Evolutionary conservation across 1,140 invertebrate genomes (phyloP), one percentile per base, ranked within the genome.

Genomic region (Zaprionus ghesquierei): DNA sequence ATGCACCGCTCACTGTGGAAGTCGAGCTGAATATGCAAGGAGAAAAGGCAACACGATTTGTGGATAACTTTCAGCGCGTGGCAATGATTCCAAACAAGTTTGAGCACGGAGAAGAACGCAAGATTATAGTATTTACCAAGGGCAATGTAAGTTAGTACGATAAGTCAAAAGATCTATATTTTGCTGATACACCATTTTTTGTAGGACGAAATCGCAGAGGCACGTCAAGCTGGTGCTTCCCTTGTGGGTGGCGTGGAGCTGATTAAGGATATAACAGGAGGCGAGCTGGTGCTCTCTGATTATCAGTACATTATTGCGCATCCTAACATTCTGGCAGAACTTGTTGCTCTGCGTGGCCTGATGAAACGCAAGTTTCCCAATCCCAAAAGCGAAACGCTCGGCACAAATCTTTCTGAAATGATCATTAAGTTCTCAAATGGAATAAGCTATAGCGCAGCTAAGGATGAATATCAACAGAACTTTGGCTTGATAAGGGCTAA

Each of bases 301-400:
- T 97, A 95, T 91, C 94, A 96, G 75, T 95, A 93, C 85, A 81
- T 96, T 2, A 91, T 97, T 35, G 95, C 96, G 5, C 95, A 97
- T 93, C 94, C 96, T 4, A 94, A 95, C 82, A 96, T 97, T 65
- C 87, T 97, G 62, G 93, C 95, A 0, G 96, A 97, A 51, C 87
- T 97, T 27, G 93, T 96, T 2, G 92, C 93, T 0, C 93, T 97
- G 49, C 93, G 96, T 79, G 96, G 96, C 20, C 82, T 97, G 10
- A 92, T 98, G 92, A 97, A 95, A 76, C 94, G 92, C 61, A 94
- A 94, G 77, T 97, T 96, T 92, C 97, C 97, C 0, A 95, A 93
- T 77, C 81, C 94, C 0, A 94, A 94, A 84, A 78, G 70, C 68
- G 96, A 96, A 92, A 96, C 95, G n/a, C 75, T 97, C 29, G 94